phyloP scores from a whole-genome alignment of 1,140 invertebrate species.

The Drosophila navojoa region DNA sequence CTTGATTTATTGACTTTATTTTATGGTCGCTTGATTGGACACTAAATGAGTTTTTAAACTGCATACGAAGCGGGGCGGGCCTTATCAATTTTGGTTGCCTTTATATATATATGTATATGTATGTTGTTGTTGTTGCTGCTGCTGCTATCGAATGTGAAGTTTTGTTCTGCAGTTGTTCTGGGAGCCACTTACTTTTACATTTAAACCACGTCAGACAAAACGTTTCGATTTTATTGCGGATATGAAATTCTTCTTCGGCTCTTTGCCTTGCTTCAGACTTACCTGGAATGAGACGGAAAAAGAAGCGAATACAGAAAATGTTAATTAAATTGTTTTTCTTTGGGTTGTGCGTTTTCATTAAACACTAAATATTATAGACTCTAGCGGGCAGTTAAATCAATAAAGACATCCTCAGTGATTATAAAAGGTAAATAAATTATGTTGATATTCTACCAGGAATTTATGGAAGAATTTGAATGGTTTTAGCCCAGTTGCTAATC shows the following conservation, averaged over 20 bases:
- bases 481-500: no score
- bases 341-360: conserved; percentile 38
- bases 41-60: conserved; percentile 82
- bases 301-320: conserved; percentile 45
- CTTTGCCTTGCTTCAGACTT: conserved; percentile 48
- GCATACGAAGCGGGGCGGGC: conserved; percentile 72
- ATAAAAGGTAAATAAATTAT: background rate
- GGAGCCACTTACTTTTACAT: conserved; percentile 69
- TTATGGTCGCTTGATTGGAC: conserved; percentile 81
- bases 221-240: conserved; percentile 71
- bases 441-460: background rate
- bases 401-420: background rate
- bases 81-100: conserved; percentile 68
- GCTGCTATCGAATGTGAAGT: conserved; percentile 14
- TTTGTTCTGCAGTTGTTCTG: conserved; percentile 47
- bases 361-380: conserved; percentile 21
- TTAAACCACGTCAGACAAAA: conserved; percentile 77
- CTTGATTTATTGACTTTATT: conserved; percentile 82
- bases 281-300: conserved; percentile 63
- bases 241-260: conserved; percentile 43
- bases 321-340: conserved; percentile 73
- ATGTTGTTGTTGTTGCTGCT: conserved; percentile 35
- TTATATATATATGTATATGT: conserved; percentile 1
- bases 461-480: no score
- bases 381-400: background rate